Evolutionary conservation across 2,113 vertebrate species (phyloP).

Genomic region (Edolisoma coerulescens): DNA sequence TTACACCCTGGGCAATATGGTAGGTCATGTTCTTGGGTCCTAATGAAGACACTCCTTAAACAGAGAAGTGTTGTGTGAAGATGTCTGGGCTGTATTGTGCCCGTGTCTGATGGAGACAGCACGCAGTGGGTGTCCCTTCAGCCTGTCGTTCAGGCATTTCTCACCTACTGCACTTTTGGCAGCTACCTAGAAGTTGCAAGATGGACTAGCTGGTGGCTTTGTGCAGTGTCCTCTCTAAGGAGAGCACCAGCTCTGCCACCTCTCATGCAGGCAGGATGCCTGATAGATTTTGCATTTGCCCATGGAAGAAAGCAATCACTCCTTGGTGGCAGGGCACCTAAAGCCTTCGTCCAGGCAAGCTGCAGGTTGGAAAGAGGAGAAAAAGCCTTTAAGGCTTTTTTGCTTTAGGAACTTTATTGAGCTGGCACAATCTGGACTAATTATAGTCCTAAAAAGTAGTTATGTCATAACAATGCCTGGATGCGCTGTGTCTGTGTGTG

Average conservation of each 20-base stretch:
- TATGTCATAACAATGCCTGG: neutral
- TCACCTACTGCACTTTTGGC: neutral
- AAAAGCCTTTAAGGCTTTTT: neutral
- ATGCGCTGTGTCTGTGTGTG: neutral
- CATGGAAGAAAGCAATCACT: neutral
- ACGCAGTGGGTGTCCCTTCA: accelerated
- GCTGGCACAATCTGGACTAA: neutral
- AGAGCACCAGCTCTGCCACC: neutral
- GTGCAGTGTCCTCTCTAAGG: neutral
- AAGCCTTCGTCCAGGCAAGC: neutral
- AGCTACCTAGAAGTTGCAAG: neutral
- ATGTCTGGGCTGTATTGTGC: neutral
- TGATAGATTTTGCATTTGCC: neutral
- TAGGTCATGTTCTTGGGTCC: neutral
- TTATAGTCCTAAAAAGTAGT: neutral
- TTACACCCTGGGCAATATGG: neutral
- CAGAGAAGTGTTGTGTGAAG: neutral
- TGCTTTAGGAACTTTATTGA: neutral
- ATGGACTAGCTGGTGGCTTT: neutral
- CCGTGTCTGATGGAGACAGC: neutral
- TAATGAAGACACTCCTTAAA: neutral
- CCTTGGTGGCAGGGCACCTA: neutral
- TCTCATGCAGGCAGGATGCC: neutral
- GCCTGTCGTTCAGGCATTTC: neutral
- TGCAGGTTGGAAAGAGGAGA: neutral